Conservation (phyloP, 2,888 invertebrate species). For the Hyppa rectilinea region DNA sequence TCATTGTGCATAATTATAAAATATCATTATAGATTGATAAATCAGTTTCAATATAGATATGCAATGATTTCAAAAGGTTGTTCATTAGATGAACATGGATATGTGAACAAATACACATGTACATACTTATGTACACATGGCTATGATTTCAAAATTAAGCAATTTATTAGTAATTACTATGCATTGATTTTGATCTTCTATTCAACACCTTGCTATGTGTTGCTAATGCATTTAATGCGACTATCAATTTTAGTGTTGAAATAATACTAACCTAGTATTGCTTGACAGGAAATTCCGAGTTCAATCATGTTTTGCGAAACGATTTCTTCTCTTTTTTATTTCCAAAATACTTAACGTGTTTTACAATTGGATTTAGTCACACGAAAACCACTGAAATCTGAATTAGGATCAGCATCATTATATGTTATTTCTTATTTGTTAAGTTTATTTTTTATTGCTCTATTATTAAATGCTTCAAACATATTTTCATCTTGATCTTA, state of each 20-base stretch:
- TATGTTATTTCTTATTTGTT: not conserved
- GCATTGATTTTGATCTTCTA: conserved; percentile 8
- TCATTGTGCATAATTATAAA: not conserved
- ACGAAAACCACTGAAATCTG: too few relatives aligned
- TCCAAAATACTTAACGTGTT: too few relatives aligned
- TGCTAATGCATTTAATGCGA: conserved; percentile 13
- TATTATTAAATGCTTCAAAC: not conserved
- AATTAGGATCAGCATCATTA: not conserved
- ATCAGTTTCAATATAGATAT: not conserved
- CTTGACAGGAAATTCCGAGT: conserved; percentile 11
- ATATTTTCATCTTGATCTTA: not conserved
- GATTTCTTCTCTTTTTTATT: too few relatives aligned
- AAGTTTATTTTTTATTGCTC: not conserved
- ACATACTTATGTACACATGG: too few relatives aligned
- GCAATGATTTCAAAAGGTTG: conserved; percentile 5
- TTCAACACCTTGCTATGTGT: conserved; percentile 6
- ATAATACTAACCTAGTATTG: not conserved
- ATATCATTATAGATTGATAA: not conserved
- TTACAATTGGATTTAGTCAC: too few relatives aligned
- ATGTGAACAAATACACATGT: too few relatives aligned
- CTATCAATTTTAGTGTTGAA: conserved; percentile 26
- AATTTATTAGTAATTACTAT: conserved; percentile 28
- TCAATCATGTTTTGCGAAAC: conserved; percentile 24
- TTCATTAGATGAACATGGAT: not conserved
- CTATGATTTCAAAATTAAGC: conserved; percentile 19